A percentile compares a stretch with the other conserved stretches of the same genome.
Conservation (phyloP, 2,113 vertebrate species). For the Melanerpes aurifrons region DNA sequence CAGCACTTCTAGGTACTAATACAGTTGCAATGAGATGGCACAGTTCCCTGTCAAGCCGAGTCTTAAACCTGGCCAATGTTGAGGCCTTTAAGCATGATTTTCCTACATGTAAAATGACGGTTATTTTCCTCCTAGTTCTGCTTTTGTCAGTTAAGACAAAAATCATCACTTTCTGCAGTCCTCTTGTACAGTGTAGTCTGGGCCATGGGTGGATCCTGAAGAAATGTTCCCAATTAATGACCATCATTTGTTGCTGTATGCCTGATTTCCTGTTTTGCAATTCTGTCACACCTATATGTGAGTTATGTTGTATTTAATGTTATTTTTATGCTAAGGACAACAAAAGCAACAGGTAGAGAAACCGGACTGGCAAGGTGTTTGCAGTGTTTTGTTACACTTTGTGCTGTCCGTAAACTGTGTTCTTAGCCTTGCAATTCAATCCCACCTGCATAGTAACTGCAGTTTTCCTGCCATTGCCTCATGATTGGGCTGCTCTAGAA, state of each 20-base stretch:
- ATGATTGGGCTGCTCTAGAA: background rate
- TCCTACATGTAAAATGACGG: background rate
- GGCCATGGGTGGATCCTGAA: background rate
- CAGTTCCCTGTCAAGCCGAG: no score
- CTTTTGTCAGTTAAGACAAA: background rate
- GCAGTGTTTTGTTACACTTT: background rate
- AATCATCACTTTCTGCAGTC: background rate
- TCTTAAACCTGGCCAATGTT: no score
- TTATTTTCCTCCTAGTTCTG: rapidly evolving
- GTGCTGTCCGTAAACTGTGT: background rate
- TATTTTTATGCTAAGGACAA: background rate
- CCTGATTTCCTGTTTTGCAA: background rate
- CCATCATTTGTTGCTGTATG: rapidly evolving
- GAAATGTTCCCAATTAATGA: background rate
- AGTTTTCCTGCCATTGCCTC: background rate
- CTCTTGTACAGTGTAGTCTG: rapidly evolving
- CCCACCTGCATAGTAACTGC: background rate
- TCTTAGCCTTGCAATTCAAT: background rate
- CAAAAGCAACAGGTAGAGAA: background rate
- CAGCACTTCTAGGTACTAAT: no score
- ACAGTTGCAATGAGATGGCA: no score
- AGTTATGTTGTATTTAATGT: background rate
- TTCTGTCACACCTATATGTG: background rate
- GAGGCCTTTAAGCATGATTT: rapidly evolving
- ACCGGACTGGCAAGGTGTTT: background rate